A percentile compares a stretch with the other conserved stretches of the same genome.
Evolutionary conservation across 1,140 invertebrate genomes (phyloP).

Genomic region (Dolichoris vasculosae): DNA sequence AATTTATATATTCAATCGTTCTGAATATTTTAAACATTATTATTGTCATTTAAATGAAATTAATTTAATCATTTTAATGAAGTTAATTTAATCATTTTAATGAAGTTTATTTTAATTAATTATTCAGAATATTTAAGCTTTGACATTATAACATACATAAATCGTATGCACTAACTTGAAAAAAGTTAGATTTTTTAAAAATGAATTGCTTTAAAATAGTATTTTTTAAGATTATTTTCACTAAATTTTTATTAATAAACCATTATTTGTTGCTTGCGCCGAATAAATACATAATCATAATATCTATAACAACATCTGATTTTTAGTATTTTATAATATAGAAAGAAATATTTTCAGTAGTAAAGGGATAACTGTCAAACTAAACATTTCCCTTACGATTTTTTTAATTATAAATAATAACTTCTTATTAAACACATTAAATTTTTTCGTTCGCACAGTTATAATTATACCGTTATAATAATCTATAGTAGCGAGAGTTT

Average conservation of each 20-base stretch:
- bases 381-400: background rate
- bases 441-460: background rate
- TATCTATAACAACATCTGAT: too few species aligned
- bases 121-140: too few species aligned
- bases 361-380: background rate
- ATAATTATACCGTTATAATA: background rate
- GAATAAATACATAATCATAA: background rate
- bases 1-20: too few species aligned
- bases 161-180: too few species aligned
- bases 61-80: too few species aligned
- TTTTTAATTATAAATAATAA: conserved; percentile 11
- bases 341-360: background rate
- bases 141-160: too few species aligned
- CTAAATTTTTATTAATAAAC: background rate
- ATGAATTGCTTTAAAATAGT: background rate
- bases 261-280: background rate
- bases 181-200: too few species aligned
- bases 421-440: background rate
- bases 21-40: too few species aligned
- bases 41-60: too few species aligned
- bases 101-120: too few species aligned
- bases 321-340: background rate
- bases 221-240: background rate
- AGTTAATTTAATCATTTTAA: too few species aligned
- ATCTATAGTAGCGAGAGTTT: background rate